Evolutionary conservation across 2,113 vertebrate species (phyloP).

Genomic region (Pachypanchax playfairii): DNA sequence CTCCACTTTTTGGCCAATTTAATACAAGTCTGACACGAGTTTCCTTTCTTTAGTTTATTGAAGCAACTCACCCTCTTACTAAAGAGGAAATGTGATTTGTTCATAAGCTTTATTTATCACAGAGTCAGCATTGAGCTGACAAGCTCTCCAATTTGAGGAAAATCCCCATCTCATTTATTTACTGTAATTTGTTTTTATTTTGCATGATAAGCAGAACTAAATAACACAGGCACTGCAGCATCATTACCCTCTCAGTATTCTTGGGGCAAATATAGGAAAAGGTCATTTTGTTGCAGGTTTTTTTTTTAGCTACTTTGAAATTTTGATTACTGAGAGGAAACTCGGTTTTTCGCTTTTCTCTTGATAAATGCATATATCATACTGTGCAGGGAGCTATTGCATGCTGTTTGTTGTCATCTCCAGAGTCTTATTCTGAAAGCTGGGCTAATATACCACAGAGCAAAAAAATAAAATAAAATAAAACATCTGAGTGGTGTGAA

Average conservation of each 20-base stretch:
- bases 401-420: slow-evolving; percentile 14
- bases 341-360: neutral
- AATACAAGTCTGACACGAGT: slow-evolving; percentile 49
- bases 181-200: neutral
- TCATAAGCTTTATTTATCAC: slow-evolving; percentile 39
- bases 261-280: neutral
- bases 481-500: slow-evolving; percentile 41
- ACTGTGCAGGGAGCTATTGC: slow-evolving; percentile 4
- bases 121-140: slow-evolving; percentile 9
- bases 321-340: neutral
- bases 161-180: neutral
- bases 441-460: slow-evolving; percentile 9
- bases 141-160: slow-evolving; percentile 3
- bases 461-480: slow-evolving; percentile 13
- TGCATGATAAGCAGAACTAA: slow-evolving; percentile 12
- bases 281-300: slow-evolving; percentile 1
- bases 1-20: slow-evolving; percentile 53
- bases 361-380: neutral
- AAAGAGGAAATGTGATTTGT: slow-evolving; percentile 43
- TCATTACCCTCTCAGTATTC: neutral
- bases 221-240: neutral
- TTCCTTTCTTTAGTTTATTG: slow-evolving; percentile 49
- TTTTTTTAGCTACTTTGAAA: slow-evolving; percentile 13
- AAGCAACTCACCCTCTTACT: slow-evolving; percentile 40
- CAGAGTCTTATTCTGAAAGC: slow-evolving; percentile 12